Evolutionary conservation across 2,113 vertebrate genomes (phyloP).

Genomic region (Carassius auratus): DNA sequence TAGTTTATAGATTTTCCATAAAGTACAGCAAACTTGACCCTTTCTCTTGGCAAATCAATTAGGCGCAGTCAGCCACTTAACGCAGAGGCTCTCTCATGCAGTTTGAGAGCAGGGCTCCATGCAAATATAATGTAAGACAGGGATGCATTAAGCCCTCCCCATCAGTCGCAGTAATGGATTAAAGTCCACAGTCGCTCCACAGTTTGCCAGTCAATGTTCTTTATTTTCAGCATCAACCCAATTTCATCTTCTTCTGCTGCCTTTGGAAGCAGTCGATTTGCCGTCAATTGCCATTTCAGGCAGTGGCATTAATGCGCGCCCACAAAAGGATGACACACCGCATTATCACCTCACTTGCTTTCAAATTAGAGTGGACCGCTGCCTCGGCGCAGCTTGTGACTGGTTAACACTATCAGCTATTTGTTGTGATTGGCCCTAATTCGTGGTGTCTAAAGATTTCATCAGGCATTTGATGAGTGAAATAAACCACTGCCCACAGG

Average conservation of each 20-base stretch:
- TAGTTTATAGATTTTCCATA: conserved; percentile 42
- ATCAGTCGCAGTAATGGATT: conserved; percentile 87
- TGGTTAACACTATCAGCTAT: conserved; percentile 84
- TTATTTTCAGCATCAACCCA: conserved; percentile 79
- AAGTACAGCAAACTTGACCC: conserved; percentile 47
- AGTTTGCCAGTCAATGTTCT: conserved; percentile 88
- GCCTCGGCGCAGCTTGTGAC: conserved; percentile 84
- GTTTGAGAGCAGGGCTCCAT: conserved; percentile 52
- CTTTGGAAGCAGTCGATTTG: conserved; percentile 86
- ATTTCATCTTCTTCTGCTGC: conserved; percentile 73
- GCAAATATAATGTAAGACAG: conserved; percentile 73
- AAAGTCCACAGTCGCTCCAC: conserved; percentile 84
- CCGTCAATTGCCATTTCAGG: conserved; percentile 83
- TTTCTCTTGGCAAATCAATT: conserved; percentile 57
- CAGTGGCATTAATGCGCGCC: conserved; percentile 90
- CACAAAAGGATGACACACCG: conserved; percentile 85
- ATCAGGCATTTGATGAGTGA: conserved; percentile 85
- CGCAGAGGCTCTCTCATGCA: conserved; percentile 60
- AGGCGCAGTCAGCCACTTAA: conserved; percentile 55
- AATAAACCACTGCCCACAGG: conserved; percentile 87
- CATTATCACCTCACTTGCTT: conserved; percentile 89
- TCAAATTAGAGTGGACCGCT: conserved; percentile 88
- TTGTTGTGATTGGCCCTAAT: conserved; percentile 83
- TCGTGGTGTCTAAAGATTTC: conserved; percentile 86
- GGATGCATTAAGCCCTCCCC: conserved; percentile 89